Conservation (phyloP, 2,888 invertebrate species). For the Mycalesis mineus region DNA sequence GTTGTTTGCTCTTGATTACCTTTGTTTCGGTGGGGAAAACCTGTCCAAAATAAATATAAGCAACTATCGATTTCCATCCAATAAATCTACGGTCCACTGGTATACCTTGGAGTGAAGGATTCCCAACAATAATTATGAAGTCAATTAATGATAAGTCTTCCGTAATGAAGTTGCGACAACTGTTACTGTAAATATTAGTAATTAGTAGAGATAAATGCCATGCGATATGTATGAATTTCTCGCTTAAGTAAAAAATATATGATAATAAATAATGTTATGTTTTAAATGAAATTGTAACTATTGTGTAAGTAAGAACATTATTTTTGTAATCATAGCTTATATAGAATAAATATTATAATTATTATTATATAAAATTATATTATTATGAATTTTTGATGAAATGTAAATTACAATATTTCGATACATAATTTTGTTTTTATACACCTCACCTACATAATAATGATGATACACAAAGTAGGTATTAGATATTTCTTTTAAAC, state of each 20-base stretch:
- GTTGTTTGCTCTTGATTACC: too few species aligned
- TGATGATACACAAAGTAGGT: too few species aligned
- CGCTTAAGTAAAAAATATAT: background rate
- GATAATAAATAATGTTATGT: slow-evolving; percentile 1
- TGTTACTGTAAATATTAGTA: slow-evolving; percentile 54
- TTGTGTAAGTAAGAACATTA: slow-evolving; percentile 53
- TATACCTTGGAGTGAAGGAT: too few species aligned
- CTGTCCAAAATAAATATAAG: too few species aligned
- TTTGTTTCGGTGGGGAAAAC: too few species aligned
- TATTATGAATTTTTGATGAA: slow-evolving; percentile 55
- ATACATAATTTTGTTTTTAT: slow-evolving; percentile 18
- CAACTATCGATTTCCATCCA: too few species aligned
- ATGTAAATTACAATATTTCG: slow-evolving; percentile 64
- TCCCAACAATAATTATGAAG: slow-evolving; percentile 39
- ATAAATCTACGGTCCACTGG: too few species aligned
- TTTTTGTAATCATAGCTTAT: slow-evolving; percentile 68
- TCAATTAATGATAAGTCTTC: slow-evolving; percentile 61
- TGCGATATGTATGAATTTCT: slow-evolving; percentile 18
- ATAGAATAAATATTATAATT: slow-evolving; percentile 23
- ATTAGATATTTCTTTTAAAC: too few species aligned
- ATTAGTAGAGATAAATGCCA: slow-evolving; percentile 22
- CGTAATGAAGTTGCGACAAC: slow-evolving; percentile 34
- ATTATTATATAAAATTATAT: slow-evolving; percentile 28
- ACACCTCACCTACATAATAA: too few species aligned
- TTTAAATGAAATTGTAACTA: slow-evolving; percentile 21